These are phyloP conservation scores for Lates calcarifer DNA, from an alignment of 2,113 vertebrate species.

Conservation along the genomic window DNA sequence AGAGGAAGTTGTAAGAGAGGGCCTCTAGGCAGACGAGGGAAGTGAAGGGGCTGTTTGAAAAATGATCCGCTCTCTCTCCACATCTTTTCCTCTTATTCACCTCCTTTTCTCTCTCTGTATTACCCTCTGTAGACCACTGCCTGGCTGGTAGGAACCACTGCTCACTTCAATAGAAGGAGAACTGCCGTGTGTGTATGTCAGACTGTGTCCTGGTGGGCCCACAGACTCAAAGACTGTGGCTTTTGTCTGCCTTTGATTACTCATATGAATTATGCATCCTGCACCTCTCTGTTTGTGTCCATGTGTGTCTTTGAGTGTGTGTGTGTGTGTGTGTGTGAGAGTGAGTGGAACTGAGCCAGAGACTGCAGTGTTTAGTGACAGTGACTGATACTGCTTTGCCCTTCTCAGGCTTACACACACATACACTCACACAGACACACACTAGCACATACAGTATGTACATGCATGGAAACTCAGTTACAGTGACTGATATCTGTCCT, in stretches of 20 bases:
- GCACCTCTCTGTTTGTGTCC: conserved; percentile 59
- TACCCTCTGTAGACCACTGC: conserved; percentile 40
- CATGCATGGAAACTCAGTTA: conserved; percentile 14
- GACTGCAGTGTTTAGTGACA: conserved; percentile 74
- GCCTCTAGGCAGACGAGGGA: conserved; percentile 60
- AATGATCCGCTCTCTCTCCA: conserved; percentile 32
- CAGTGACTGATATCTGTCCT: conserved; percentile 59
- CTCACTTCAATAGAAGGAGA: conserved; percentile 35
- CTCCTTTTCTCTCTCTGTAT: conserved; percentile 31
- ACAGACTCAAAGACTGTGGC: conserved; percentile 62
- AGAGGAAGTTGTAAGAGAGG: conserved; percentile 59
- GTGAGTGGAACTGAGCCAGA: conserved; percentile 64
- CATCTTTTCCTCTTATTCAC: conserved; percentile 52
- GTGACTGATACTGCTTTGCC: conserved; percentile 72
- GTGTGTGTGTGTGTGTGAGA: conserved; percentile 7
- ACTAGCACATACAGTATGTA: neutral
- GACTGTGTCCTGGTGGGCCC: conserved; percentile 50
- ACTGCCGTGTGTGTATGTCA: conserved; percentile 28
- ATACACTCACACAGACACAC: conserved; percentile 5
- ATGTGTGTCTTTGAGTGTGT: conserved; percentile 39
- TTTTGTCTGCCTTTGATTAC: conserved; percentile 78
- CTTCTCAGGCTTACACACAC: conserved; percentile 44
- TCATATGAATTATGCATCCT: conserved; percentile 75
- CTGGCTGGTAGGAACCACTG: conserved; percentile 43
- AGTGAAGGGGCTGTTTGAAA: conserved; percentile 60